Evolutionary conservation across 1,140 invertebrate genomes (phyloP).

Genomic region (Planococcus citri): DNA sequence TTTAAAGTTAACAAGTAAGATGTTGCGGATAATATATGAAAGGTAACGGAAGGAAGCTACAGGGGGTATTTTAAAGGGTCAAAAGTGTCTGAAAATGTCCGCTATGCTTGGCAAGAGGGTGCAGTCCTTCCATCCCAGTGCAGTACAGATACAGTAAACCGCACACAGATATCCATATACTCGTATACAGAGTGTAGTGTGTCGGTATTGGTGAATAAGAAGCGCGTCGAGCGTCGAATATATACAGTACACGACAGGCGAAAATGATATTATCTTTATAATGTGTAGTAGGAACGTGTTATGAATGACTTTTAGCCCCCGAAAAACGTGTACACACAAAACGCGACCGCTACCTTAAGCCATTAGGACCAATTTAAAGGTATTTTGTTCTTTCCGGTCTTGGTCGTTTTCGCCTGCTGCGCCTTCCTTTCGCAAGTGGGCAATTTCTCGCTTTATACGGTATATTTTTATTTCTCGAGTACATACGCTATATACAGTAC

Average conservation of each 20-base stretch:
- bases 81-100: constrained; percentile 18
- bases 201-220: too few relatives aligned
- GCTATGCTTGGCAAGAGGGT: neutral
- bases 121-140: neutral
- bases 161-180: too few relatives aligned
- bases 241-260: neutral
- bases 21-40: constrained; percentile 16
- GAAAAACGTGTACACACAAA: neutral
- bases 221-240: too few relatives aligned
- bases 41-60: constrained; percentile 1
- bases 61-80: constrained; percentile 15
- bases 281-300: constrained; percentile 12
- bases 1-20: constrained; percentile 18
- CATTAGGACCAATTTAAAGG: constrained; percentile 17
- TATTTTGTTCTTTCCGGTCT: constrained; percentile 16
- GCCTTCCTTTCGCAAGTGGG: too few relatives aligned
- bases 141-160: neutral
- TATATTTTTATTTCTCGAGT: too few relatives aligned
- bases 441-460: too few relatives aligned
- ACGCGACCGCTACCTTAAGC: neutral
- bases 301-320: constrained; percentile 9
- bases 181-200: too few relatives aligned
- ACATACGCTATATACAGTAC: too few relatives aligned
- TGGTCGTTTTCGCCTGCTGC: too few relatives aligned
- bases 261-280: constrained; percentile 21